Conservation (phyloP, 2,113 vertebrate species). For the Scopus umbretta region DNA sequence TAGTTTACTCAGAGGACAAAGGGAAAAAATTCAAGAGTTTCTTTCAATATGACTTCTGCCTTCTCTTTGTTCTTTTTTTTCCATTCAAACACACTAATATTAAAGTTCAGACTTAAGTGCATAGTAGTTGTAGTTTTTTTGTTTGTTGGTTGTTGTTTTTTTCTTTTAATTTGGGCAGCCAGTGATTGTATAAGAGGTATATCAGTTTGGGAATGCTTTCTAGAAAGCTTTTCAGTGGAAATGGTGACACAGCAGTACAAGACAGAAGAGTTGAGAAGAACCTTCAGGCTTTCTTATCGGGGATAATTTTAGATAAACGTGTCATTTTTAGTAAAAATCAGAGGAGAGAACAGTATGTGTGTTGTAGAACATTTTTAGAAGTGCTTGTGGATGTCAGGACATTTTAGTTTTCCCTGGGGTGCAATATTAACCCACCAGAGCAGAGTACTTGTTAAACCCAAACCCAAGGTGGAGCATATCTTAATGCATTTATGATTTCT, state of each 20-base stretch:
- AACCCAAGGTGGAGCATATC: neutral
- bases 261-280: neutral
- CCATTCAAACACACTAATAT: neutral
- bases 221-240: neutral
- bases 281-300: neutral
- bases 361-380: neutral
- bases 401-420: neutral
- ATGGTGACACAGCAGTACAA: neutral
- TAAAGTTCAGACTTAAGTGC: neutral
- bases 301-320: neutral
- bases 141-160: too few relatives aligned
- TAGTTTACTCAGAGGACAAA: neutral
- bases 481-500: neutral
- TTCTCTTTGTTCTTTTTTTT: neutral
- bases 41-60: neutral
- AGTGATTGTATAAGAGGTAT: neutral
- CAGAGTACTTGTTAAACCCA: neutral
- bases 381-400: neutral
- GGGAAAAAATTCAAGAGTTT: neutral
- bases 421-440: neutral
- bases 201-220: neutral
- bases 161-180: neutral
- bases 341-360: neutral
- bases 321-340: neutral
- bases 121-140: neutral